Conservation (phyloP, 2,888 invertebrate genomes). For the Zootermopsis nevadensis region DNA sequence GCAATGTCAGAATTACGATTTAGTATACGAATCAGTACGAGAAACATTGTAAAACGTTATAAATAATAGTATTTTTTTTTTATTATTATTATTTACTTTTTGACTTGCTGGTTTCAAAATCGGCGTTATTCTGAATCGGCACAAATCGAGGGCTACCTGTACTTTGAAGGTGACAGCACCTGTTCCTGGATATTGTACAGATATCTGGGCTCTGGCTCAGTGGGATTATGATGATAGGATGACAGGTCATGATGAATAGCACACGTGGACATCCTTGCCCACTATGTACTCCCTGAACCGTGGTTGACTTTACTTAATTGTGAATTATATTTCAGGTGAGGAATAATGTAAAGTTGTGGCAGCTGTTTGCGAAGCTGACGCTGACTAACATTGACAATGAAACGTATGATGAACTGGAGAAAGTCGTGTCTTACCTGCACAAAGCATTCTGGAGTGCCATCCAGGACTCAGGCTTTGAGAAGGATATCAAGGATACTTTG, state of each 20-base stretch:
- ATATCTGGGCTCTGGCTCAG: not conserved
- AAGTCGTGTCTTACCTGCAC: conserved; percentile 76
- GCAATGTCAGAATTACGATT: too few species aligned
- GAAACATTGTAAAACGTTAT: too few species aligned
- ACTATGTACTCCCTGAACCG: not conserved
- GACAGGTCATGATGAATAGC: not conserved
- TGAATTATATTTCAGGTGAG: conserved; percentile 59
- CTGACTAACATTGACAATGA: conserved; percentile 66
- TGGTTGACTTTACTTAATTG: not conserved
- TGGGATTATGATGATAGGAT: not conserved
- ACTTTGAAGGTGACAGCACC: too few species aligned
- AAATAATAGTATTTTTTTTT: too few species aligned
- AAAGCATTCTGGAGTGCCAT: conserved; percentile 78
- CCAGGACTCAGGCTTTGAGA: conserved; percentile 72
- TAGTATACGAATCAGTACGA: too few species aligned
- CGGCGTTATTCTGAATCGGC: too few species aligned
- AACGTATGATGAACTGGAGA: conserved; percentile 64
- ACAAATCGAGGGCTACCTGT: too few species aligned
- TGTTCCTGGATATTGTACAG: not conserved
- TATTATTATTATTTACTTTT: too few species aligned
- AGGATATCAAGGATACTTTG: conserved; percentile 65
- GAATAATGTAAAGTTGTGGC: conserved; percentile 82
- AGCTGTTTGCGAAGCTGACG: conserved; percentile 80
- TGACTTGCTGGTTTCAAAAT: too few species aligned
- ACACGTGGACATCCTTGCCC: too few species aligned